These are phyloP conservation scores for Archips crataeganus DNA, from an alignment of 2,888 invertebrate genomes.

Conservation along the genomic window DNA sequence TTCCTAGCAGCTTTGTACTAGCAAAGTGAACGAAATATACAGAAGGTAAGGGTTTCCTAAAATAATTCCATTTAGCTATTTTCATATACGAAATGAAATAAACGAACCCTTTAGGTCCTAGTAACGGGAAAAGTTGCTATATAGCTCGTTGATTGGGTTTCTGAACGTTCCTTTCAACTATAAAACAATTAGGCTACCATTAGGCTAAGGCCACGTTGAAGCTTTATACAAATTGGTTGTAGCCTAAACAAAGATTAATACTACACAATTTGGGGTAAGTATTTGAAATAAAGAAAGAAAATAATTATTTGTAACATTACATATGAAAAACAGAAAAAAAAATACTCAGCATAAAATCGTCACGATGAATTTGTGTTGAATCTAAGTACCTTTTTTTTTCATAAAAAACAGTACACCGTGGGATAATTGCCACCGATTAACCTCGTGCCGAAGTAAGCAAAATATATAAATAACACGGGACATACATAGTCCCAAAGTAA, in stretches of 20 bases:
- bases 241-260: not conserved
- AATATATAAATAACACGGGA: too few relatives aligned
- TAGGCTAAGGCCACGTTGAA: not conserved
- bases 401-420: too few relatives aligned
- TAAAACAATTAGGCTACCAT: conserved; percentile 29
- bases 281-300: too few relatives aligned
- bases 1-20: not conserved
- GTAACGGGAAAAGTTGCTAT: conserved; percentile 14
- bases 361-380: too few relatives aligned
- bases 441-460: too few relatives aligned
- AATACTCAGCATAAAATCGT: too few relatives aligned
- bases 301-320: too few relatives aligned
- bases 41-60: not conserved
- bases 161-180: conserved; percentile 18
- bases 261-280: not conserved
- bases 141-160: conserved; percentile 11
- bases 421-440: too few relatives aligned
- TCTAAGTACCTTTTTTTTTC: too few relatives aligned
- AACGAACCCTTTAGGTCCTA: conserved; percentile 14
- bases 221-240: not conserved
- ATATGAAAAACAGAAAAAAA: too few relatives aligned
- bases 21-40: not conserved
- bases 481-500: too few relatives aligned
- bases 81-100: conserved; percentile 14
- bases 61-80: conserved; percentile 6